A percentile compares a stretch with the other conserved stretches of the same genome.
phyloP scores from a whole-genome alignment of 2,797 vertebrate species.

The Epinephelus malabaricus region DNA sequence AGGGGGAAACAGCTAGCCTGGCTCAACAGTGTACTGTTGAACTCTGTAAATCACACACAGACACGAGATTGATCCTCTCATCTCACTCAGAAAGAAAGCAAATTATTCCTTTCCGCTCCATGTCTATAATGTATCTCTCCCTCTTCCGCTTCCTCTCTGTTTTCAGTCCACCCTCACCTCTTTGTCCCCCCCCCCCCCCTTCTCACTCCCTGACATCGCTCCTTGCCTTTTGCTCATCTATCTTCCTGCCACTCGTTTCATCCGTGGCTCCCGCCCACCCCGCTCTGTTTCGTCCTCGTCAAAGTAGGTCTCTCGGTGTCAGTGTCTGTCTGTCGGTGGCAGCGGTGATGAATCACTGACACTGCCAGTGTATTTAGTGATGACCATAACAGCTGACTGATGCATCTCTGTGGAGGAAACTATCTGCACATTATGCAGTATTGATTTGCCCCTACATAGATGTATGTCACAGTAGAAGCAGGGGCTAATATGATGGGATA shows the following conservation, averaged over 20 bases:
- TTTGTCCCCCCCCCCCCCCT: neutral
- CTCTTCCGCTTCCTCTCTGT: neutral
- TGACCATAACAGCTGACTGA: conserved; percentile 71
- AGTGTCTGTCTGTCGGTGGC: conserved; percentile 58
- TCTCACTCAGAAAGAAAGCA: neutral
- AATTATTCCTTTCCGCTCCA: neutral
- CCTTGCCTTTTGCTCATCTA: conserved; percentile 46
- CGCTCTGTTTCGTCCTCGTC: conserved; percentile 48
- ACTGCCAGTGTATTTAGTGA: conserved; percentile 66
- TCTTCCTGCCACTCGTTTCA: conserved; percentile 53
- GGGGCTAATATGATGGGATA: conserved; percentile 29
- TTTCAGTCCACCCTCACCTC: neutral
- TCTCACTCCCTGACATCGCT: conserved; percentile 27
- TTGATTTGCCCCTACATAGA: conserved; percentile 65
- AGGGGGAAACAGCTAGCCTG: neutral
- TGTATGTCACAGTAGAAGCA: conserved; percentile 50
- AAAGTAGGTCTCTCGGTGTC: conserved; percentile 68
- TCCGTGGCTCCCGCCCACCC: conserved; percentile 31
- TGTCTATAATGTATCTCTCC: neutral
- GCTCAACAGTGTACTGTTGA: neutral
- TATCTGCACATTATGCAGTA: conserved; percentile 69
- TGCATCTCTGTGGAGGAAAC: conserved; percentile 68
- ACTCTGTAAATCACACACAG: neutral
- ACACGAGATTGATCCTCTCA: neutral
- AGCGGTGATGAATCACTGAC: conserved; percentile 74